Evolutionary conservation across 1,140 invertebrate genomes (phyloP).

Genomic region (Helicoverpa zea): DNA sequence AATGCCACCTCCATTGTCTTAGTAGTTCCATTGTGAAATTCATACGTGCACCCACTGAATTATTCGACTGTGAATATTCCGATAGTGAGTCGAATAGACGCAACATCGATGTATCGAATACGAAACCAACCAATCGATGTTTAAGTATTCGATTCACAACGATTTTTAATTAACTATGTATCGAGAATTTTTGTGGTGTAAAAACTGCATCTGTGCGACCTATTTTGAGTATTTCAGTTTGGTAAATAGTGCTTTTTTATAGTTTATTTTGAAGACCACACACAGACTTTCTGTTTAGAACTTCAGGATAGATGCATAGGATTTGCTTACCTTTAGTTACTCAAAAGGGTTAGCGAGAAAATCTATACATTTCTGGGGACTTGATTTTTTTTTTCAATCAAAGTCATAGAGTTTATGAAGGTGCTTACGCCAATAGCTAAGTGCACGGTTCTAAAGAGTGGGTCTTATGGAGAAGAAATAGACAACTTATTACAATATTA

Average conservation of each 20-base stretch:
- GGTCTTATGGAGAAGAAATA: too few relatives aligned
- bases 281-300: too few relatives aligned
- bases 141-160: constrained; percentile 19
- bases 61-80: constrained; percentile 32
- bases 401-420: too few relatives aligned
- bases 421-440: too few relatives aligned
- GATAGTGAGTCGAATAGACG: constrained; percentile 29
- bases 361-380: too few relatives aligned
- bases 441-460: too few relatives aligned
- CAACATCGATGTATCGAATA: constrained; percentile 21
- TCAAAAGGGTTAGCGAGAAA: too few relatives aligned
- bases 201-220: neutral
- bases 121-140: constrained; percentile 32
- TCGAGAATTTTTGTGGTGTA: neutral
- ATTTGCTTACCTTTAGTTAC: too few relatives aligned
- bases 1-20: neutral
- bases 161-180: constrained; percentile 35
- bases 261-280: too few relatives aligned
- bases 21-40: neutral
- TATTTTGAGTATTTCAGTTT: neutral
- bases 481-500: too few relatives aligned
- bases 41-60: constrained; percentile 16
- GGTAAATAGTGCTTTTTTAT: neutral
- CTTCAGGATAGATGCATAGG: too few relatives aligned
- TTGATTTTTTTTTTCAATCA: too few relatives aligned